Evolutionary conservation across 35 echinoderm and acorn worm species (phyloP).

Genomic region (Heliocidaris erythrogramma): DNA sequence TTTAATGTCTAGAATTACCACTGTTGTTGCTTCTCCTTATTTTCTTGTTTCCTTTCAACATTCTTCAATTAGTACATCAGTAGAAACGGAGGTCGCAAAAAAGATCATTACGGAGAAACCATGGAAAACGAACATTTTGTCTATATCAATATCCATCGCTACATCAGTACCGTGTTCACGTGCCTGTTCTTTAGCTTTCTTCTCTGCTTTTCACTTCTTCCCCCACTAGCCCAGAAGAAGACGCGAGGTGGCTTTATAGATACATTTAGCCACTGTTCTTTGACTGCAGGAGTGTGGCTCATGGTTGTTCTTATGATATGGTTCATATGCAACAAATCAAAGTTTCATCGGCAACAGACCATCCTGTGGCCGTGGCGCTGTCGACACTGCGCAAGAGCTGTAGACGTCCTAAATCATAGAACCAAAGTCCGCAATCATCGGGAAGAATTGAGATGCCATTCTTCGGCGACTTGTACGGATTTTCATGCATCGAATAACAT

Average conservation of each 20-base stretch:
- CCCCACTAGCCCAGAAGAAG: background rate
- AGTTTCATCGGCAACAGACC: conserved; percentile 5
- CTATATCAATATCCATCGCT: conserved; percentile 14
- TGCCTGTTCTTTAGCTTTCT: conserved; percentile 33
- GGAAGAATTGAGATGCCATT: background rate
- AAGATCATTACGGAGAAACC: background rate
- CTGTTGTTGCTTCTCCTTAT: no score
- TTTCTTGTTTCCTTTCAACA: no score
- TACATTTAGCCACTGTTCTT: background rate
- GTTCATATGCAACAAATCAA: conserved; percentile 28
- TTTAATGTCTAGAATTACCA: background rate
- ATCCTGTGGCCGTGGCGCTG: background rate
- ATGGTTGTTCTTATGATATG: background rate
- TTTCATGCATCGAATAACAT: background rate
- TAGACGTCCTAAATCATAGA: background rate
- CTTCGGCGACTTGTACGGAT: background rate
- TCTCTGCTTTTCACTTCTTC: background rate
- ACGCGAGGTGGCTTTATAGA: background rate
- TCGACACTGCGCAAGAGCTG: conserved; percentile 26
- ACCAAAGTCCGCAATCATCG: background rate
- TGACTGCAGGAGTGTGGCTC: background rate
- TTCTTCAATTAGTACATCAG: no score
- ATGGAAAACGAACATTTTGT: background rate
- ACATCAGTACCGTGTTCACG: background rate
- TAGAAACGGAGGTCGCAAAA: no score